Evolutionary conservation across 2,888 invertebrate genomes (phyloP).

Genomic region (Euphydryas editha): DNA sequence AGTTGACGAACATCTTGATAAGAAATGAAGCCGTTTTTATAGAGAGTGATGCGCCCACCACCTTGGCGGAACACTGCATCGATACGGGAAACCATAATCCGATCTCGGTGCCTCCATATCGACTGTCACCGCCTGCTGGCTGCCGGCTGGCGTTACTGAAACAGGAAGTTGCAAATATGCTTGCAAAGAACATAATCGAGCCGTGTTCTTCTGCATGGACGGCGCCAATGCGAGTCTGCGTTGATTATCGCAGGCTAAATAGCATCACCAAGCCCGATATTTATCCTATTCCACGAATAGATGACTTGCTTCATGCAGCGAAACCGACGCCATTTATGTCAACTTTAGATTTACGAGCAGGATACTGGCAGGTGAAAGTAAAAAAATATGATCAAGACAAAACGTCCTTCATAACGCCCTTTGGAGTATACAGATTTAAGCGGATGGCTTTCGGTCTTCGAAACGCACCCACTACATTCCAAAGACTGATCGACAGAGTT

Average conservation of each 20-base stretch:
- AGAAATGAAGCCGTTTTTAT: conserved; percentile 18
- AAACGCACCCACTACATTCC: conserved; percentile 53
- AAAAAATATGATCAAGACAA: conserved; percentile 49
- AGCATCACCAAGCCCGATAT: conserved; percentile 43
- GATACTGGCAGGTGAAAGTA: conserved; percentile 48
- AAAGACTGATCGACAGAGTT: conserved; percentile 50
- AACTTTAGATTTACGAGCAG: conserved; percentile 45
- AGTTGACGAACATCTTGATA: background rate
- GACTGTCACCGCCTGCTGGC: conserved; percentile 47
- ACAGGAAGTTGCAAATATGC: conserved; percentile 44
- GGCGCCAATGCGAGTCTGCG: conserved; percentile 55
- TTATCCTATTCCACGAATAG: conserved; percentile 62
- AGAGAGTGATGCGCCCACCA: conserved; percentile 23
- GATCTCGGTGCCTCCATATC: conserved; percentile 50
- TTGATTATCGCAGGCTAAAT: conserved; percentile 52
- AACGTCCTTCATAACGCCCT: conserved; percentile 54
- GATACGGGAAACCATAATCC: conserved; percentile 37
- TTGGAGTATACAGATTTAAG: conserved; percentile 50
- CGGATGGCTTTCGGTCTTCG: conserved; percentile 56
- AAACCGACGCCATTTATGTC: conserved; percentile 48
- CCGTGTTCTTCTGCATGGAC: conserved; percentile 55
- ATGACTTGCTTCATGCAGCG: conserved; percentile 50
- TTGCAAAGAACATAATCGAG: conserved; percentile 51
- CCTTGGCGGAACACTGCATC: conserved; percentile 18
- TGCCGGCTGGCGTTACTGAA: conserved; percentile 16